A percentile compares a stretch with the other conserved stretches of the same genome.
phyloP scores from a whole-genome alignment of 92 coral and sea anemone genomes.

The Porites rus region DNA sequence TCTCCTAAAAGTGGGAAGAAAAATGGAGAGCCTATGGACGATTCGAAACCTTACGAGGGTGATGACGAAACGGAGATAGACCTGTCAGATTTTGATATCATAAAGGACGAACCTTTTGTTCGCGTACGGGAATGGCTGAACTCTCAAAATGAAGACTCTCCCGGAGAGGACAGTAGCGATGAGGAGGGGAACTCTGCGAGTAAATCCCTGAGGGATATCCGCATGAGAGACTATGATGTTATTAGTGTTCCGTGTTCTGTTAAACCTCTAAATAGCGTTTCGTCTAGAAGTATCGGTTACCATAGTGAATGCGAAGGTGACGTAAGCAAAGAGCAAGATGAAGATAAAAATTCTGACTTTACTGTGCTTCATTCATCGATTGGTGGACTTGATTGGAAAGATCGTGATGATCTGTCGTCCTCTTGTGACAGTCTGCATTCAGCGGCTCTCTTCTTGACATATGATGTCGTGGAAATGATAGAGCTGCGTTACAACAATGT shows the following conservation, averaged over 20 bases:
- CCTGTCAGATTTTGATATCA: slow-evolving; percentile 71
- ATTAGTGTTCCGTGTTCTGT: slow-evolving; percentile 72
- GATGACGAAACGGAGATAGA: slow-evolving; percentile 78
- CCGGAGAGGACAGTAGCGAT: slow-evolving; percentile 14
- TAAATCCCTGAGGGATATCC: slow-evolving; percentile 1
- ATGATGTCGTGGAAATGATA: slow-evolving; percentile 87
- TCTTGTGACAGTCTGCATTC: slow-evolving; percentile 63
- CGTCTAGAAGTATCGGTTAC: slow-evolving; percentile 43
- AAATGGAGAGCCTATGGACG: slow-evolving; percentile 11
- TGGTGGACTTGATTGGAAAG: slow-evolving; percentile 72
- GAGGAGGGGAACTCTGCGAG: slow-evolving; percentile 9
- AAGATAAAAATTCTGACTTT: slow-evolving; percentile 66
- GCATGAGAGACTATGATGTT: slow-evolving; percentile 70
- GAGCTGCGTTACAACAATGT: slow-evolving; percentile 64
- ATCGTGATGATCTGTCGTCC: slow-evolving; percentile 44
- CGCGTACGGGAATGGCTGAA: slow-evolving; percentile 81
- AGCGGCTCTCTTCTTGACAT: slow-evolving; percentile 76
- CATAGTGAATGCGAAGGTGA: slow-evolving; percentile 31
- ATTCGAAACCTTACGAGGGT: slow-evolving; percentile 74
- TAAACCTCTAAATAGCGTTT: slow-evolving; percentile 8
- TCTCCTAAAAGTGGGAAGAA: neutral
- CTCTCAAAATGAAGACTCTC: slow-evolving; percentile 32
- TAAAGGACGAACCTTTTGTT: slow-evolving; percentile 59
- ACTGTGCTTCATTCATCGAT: slow-evolving; percentile 86
- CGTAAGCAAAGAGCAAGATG: slow-evolving; percentile 9